Conservation (phyloP, 2,113 vertebrate genomes). For the Delphinapterus leucas region DNA sequence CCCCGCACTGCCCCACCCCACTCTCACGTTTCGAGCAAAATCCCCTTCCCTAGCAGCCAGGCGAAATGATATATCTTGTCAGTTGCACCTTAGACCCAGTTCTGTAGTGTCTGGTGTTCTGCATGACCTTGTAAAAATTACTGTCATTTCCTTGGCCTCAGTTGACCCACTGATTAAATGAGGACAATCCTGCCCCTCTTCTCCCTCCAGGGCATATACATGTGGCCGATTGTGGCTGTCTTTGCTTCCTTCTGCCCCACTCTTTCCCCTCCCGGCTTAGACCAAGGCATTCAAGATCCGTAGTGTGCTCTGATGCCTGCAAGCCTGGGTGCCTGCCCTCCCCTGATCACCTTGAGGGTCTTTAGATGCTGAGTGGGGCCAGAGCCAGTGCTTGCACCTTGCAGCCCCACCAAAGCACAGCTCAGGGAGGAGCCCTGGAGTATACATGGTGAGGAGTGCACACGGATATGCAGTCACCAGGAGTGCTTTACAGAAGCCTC, state of each 20-base stretch:
- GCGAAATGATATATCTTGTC: neutral
- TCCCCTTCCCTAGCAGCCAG: neutral
- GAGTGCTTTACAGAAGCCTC: neutral
- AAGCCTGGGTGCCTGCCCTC: neutral
- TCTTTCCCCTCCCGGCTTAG: neutral
- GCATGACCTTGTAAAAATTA: neutral
- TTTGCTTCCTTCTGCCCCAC: neutral
- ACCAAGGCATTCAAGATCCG: neutral
- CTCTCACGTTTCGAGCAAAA: neutral
- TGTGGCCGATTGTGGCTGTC: neutral
- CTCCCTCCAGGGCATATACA: neutral
- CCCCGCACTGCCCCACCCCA: accelerated
- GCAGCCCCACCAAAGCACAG: neutral
- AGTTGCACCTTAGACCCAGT: neutral
- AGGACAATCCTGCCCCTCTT: neutral
- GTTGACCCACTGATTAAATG: neutral
- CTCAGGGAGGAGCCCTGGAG: neutral
- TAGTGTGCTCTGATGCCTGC: neutral
- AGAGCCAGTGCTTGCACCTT: neutral
- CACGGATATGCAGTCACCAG: neutral
- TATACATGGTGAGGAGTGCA: accelerated
- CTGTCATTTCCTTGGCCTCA: slow-evolving; percentile 6
- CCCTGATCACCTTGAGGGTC: neutral
- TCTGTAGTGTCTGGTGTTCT: neutral
- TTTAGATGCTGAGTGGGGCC: neutral